Conservation (phyloP, 2,113 vertebrate species). For the Cheirogaleus medius region DNA sequence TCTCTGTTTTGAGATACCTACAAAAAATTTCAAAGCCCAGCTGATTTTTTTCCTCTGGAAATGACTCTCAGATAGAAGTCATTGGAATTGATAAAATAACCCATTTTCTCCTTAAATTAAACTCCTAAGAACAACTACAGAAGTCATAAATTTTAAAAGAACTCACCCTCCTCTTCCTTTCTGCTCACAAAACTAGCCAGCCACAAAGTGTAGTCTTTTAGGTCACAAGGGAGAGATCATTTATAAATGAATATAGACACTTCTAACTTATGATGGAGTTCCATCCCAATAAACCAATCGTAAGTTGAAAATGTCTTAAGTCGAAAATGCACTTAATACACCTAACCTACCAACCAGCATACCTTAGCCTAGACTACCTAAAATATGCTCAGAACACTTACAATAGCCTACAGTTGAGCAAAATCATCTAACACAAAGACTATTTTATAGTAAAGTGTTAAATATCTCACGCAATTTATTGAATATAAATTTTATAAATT, state of each 20-base stretch:
- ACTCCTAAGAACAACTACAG: not conserved
- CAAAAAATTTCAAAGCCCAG: not conserved
- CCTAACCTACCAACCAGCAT: not conserved
- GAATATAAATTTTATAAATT: not conserved
- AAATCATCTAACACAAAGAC: not conserved
- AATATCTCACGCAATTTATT: not conserved
- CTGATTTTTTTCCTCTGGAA: not conserved
- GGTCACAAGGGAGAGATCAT: not conserved
- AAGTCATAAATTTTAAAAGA: not conserved
- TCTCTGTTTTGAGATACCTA: slow-evolving; percentile 29
- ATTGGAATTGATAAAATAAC: not conserved
- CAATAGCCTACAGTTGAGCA: not conserved
- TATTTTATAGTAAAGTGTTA: not conserved
- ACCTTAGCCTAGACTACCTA: not conserved
- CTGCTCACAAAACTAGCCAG: not conserved
- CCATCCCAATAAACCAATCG: not conserved
- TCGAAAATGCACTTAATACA: not conserved
- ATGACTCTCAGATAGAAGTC: slow-evolving; percentile 12
- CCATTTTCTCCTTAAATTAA: not conserved
- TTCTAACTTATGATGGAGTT: not conserved
- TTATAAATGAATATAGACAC: not conserved
- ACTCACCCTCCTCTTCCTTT: not conserved
- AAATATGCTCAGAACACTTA: not conserved
- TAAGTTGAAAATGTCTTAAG: not conserved
- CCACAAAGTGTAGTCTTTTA: not conserved